These are phyloP conservation scores for Apis cerana DNA, from an alignment of 1,140 invertebrate genomes.

Conservation along the genomic window DNA sequence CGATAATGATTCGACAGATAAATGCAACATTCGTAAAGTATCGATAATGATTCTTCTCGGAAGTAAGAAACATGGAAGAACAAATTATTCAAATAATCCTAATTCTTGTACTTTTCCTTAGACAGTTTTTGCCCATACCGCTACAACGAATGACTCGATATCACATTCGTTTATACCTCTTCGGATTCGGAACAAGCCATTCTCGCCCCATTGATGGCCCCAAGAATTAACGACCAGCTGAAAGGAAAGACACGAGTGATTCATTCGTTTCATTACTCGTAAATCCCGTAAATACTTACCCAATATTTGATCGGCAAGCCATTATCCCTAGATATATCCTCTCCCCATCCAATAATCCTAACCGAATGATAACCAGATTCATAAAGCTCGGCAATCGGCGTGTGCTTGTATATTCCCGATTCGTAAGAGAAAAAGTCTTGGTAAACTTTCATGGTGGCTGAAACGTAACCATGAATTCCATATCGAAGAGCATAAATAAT, in stretches of 20 bases:
- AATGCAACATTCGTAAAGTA: not conserved
- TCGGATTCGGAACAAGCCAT: slow-evolving; percentile 91
- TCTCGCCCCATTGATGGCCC: slow-evolving; percentile 94
- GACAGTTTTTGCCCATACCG: slow-evolving; percentile 85
- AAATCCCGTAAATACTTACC: slow-evolving; percentile 82
- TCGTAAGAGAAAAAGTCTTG: slow-evolving; percentile 95
- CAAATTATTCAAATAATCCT: not conserved
- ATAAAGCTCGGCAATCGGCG: slow-evolving; percentile 81
- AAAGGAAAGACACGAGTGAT: slow-evolving; percentile 40
- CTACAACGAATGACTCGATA: slow-evolving; percentile 92
- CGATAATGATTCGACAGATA: not conserved
- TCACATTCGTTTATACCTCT: slow-evolving; percentile 91
- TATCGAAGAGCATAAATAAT: too few relatives aligned
- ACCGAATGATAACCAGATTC: slow-evolving; percentile 92
- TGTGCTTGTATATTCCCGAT: slow-evolving; percentile 90
- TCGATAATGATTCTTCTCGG: too few relatives aligned
- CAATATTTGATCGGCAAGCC: slow-evolving; percentile 88
- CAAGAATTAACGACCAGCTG: slow-evolving; percentile 95
- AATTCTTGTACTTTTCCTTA: not conserved
- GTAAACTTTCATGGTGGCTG: slow-evolving; percentile 93
- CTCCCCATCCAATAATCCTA: slow-evolving; percentile 94
- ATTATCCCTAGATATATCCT: slow-evolving; percentile 82
- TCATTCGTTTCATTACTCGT: too few relatives aligned
- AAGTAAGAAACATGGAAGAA: slow-evolving; percentile 11
- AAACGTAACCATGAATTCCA: slow-evolving; percentile 59